phyloP scores from a whole-genome alignment of 2,797 vertebrate genomes.

The Aplochiton taeniatus region DNA sequence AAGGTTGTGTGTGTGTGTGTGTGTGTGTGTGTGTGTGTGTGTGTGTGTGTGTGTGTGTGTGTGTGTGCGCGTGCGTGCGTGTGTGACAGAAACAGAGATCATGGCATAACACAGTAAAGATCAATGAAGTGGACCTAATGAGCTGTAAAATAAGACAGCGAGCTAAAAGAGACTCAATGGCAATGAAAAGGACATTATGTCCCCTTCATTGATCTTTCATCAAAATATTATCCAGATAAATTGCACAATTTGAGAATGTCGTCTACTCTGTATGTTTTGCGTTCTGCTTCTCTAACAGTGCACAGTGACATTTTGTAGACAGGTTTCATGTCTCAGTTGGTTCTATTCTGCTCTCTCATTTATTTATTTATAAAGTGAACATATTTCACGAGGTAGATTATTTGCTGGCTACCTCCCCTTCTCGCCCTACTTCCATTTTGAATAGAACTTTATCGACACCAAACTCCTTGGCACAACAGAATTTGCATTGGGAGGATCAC shows the following conservation, averaged over 20 bases:
- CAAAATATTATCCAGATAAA: neutral
- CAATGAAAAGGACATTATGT: too few relatives aligned
- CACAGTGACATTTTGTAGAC: too few relatives aligned
- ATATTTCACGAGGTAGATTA: too few relatives aligned
- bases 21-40: neutral
- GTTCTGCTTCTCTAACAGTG: neutral
- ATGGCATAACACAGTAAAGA: neutral
- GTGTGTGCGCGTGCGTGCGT: neutral
- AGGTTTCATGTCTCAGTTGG: too few relatives aligned
- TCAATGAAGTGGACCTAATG: constrained; percentile 2
- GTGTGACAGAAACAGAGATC: neutral
- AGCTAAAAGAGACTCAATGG: neutral
- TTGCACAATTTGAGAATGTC: constrained; percentile 7
- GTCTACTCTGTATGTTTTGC: neutral
- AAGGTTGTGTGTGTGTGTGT: constrained; percentile 5
- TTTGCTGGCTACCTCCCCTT: too few relatives aligned
- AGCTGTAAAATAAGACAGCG: constrained; percentile 8
- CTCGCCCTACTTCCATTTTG: too few relatives aligned
- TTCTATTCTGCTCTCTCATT: too few relatives aligned
- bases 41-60: neutral
- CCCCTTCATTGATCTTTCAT: too few relatives aligned
- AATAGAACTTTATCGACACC: too few relatives aligned
- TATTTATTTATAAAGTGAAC: too few relatives aligned
- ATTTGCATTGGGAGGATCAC: too few relatives aligned
- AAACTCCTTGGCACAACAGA: too few relatives aligned